Conservation (phyloP, 2,888 invertebrate species). For the Miltochrista miniata region DNA sequence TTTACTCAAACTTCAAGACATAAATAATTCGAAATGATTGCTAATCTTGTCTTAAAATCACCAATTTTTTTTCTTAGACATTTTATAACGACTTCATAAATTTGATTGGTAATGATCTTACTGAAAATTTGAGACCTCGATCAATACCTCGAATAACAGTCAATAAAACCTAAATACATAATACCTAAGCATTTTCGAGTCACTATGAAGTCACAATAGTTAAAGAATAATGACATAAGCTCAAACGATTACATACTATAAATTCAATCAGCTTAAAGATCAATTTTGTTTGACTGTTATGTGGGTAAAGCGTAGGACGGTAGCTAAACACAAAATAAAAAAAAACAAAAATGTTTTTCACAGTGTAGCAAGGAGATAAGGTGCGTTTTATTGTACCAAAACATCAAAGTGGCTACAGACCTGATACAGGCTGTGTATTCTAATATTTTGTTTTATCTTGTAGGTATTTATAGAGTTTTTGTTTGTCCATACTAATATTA, state of each 20-base stretch:
- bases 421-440: constrained; percentile 38
- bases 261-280: constrained; percentile 10
- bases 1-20: no score
- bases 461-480: not conserved
- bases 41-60: no score
- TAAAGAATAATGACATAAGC: no score
- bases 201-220: constrained; percentile 38
- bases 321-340: constrained; percentile 56
- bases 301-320: constrained; percentile 52
- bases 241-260: constrained; percentile 7
- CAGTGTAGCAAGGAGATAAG: constrained; percentile 68
- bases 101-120: no score
- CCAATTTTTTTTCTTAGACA: no score
- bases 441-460: constrained; percentile 8
- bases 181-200: constrained; percentile 37
- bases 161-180: constrained; percentile 37
- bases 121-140: no score
- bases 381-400: constrained; percentile 64
- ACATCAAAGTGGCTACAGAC: constrained; percentile 65
- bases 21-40: no score
- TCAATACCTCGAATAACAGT: constrained; percentile 29
- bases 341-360: constrained; percentile 63
- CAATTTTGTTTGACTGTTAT: constrained; percentile 31
- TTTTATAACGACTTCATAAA: no score
- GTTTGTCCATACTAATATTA: no score